Evolutionary conservation across 2,113 vertebrate genomes (phyloP), one percentile per base, ranked within the genome.

Genomic region (Thomomys bottae): DNA sequence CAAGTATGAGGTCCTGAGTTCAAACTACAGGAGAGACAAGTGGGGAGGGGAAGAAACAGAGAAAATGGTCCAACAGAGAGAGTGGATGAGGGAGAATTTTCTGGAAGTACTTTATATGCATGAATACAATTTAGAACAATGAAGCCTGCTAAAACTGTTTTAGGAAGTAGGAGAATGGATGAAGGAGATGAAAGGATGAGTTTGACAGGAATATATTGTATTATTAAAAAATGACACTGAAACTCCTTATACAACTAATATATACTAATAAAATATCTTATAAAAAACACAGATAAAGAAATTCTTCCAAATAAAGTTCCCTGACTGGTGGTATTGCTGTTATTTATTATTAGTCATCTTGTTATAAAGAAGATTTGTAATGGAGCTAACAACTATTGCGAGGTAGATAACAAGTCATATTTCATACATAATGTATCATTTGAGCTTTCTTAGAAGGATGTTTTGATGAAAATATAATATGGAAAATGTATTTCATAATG

Each of bases 291-390:
- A 54, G 12, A 54, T 54, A 49, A 80, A 93, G 7, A 20, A 90
- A 91, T 36, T 86, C 38, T 49, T 67, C 40, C 79, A 93, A 89
- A 77, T 73, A 26, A 88, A 76, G 28, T 66, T 71, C 84, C 72
- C 11, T 80, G 32, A 68, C 28, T 84, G 7, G 6, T 59, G 17
- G 32, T 54, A 75, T 40, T 86, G 15, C n/a, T 71, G 86, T n/a
- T 84, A 86, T 42, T 70, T 87, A 87, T 79, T 88, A 92, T 73
- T 84, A 49, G 17, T 15, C 26, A 84, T 21, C 40, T 83, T 84
- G 42, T 61, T 63, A 59, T 81, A 87, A 79, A 85, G 81, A 61
- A 21, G 34, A 90, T 32, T 79, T 45, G 49, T 17, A 71, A 73
- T 66, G 28, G 5, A 9, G 45, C 2, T 45, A 77, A 10, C 28